Conservation (phyloP, 2,113 vertebrate genomes). For the Vulpes vulpes region DNA sequence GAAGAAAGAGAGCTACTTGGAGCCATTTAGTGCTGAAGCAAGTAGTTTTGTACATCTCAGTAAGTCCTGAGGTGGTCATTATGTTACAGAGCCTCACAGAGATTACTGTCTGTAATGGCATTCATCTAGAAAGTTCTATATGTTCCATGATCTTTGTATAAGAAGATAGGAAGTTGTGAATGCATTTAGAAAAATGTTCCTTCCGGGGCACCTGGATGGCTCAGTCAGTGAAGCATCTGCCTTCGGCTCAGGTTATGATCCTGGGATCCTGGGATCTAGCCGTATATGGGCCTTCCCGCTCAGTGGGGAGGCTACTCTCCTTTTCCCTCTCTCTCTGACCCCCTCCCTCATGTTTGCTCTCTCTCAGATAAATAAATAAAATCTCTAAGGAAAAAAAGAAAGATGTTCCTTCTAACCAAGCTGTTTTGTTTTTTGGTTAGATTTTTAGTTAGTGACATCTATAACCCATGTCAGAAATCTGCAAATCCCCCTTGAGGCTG, state of each 20-base stretch:
- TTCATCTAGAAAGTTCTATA: conserved; percentile 6
- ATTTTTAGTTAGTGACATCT: neutral
- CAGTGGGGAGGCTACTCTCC: neutral
- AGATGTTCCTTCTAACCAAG: neutral
- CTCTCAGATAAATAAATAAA: neutral
- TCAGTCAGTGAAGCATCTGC: neutral
- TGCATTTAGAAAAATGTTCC: neutral
- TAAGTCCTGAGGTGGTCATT: neutral
- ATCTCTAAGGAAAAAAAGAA: neutral
- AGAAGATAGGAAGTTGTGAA: neutral
- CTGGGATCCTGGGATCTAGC: neutral
- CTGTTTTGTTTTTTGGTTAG: neutral
- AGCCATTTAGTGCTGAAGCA: neutral
- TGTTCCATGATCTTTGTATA: neutral
- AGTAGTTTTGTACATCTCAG: neutral
- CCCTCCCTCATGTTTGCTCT: neutral
- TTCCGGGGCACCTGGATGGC: neutral
- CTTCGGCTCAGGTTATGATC: neutral
- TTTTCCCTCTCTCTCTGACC: neutral
- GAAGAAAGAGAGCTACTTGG: neutral
- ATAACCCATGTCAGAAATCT: neutral
- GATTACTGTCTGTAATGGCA: neutral
- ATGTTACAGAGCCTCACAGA: neutral
- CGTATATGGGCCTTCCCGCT: neutral
- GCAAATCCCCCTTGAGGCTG: neutral